Evolutionary conservation across 1,140 invertebrate species (phyloP), one percentile per base, ranked within the genome.

Genomic region (Drosophila cardini): DNA sequence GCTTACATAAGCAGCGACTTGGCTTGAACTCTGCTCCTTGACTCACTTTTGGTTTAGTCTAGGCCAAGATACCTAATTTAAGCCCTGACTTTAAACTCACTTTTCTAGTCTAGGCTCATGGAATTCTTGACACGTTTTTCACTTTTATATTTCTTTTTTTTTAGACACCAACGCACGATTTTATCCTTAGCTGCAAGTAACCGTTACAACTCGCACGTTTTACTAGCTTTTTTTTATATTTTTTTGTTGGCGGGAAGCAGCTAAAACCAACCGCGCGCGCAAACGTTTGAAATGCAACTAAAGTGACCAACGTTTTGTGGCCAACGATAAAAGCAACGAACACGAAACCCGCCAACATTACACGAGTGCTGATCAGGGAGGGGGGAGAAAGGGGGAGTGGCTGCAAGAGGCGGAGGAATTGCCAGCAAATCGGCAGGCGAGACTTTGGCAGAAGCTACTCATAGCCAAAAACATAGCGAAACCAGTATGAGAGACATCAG

Each of bases 261-360:
- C 53, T 38, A 38, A 43, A 43, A 43, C 38, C 83, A 68, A 89
- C 85, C 77, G 84, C 80, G 84, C 85, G 84, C 84, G 77, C 71
- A 72, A 80, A 72, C 80, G 85, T 84, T 90, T 89, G 67, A 89
- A 89, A 89, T 84, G 72, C 84, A 89, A 89, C 84, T 89, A 80
- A 89, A 90, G 58, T 61, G 76, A 53, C 73, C 64, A 80, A 64
- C 77, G 67, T 61, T 26, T 52, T 68, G 74, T 38, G 64, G 46
- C 76, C 15, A 64, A 60, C 80, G 85, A 90, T 89, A 84, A 90
- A 89, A 90, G 57, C 53, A 48, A 38, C 45, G 38, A 13, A 2
- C 56, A 48, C 57, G 42, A 21, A 63, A 65, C 61, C 70, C 38
- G 38, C 38, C n/a, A 40, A 45, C 40, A 38, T 26, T 34, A 52